Percentiles rank a stretch among this genome's conserved stretches.
Conservation (phyloP, 2,797 vertebrate species). For the Lates japonicus region DNA sequence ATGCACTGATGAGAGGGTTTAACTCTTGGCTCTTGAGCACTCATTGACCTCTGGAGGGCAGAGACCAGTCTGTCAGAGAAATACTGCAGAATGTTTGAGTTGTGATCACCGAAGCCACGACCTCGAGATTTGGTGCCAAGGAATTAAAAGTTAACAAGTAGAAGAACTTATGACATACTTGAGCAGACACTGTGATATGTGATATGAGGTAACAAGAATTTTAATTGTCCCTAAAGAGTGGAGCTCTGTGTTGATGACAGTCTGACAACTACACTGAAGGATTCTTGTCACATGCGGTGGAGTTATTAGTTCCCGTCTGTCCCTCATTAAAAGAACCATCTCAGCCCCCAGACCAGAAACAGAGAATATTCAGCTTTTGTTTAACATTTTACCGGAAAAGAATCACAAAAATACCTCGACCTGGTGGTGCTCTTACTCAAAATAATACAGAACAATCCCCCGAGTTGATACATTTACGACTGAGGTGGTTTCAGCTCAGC, state of each 20-base stretch:
- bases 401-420: neutral
- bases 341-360: no score
- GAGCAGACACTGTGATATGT: neutral
- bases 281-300: constrained; percentile 3
- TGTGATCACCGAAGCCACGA: neutral
- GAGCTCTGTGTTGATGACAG: neutral
- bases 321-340: neutral
- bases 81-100: neutral
- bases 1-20: constrained; percentile 3
- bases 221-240: neutral
- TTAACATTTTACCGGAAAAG: neutral
- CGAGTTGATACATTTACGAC: no score
- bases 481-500: no score
- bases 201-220: constrained; percentile 3
- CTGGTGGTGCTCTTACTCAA: no score
- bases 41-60: neutral
- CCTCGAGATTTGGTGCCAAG: neutral
- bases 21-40: neutral
- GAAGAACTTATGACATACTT: neutral
- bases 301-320: constrained; percentile 14
- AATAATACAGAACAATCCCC: no score
- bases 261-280: neutral
- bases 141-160: neutral
- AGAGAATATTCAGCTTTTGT: neutral
- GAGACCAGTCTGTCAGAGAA: neutral